A percentile compares a stretch with the other conserved stretches of the same genome.
Evolutionary conservation across 2,888 invertebrate species (phyloP).

Genomic region (Philereme vetulata): DNA sequence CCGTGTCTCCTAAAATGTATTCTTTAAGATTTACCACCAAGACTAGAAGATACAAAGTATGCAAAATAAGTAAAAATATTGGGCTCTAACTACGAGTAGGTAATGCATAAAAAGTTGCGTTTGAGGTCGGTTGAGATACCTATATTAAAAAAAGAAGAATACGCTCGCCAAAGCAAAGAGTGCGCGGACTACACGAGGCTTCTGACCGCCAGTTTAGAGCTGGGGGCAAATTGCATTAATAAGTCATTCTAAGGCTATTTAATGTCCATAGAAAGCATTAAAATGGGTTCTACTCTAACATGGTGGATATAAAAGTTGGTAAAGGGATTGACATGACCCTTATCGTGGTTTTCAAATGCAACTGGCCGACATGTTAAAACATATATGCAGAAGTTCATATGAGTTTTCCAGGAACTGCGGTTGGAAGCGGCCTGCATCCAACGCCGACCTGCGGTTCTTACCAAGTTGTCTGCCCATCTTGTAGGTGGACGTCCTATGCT

Average conservation of each 20-base stretch:
- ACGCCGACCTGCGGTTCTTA: no score
- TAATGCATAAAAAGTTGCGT: conserved; percentile 20
- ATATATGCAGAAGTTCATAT: conserved; percentile 1
- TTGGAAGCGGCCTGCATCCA: no score
- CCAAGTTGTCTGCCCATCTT: no score
- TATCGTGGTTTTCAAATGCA: conserved; percentile 46
- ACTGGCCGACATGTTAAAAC: conserved; percentile 27
- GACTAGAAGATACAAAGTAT: neutral
- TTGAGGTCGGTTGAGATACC: conserved; percentile 11
- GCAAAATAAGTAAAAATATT: conserved; percentile 19
- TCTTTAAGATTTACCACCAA: no score
- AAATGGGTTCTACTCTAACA: neutral
- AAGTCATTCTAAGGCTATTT: conserved; percentile 64
- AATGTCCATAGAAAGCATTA: conserved; percentile 9
- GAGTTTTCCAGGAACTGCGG: no score
- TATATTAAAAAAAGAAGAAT: conserved; percentile 19
- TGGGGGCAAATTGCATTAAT: conserved; percentile 54
- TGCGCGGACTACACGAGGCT: conserved; percentile 43
- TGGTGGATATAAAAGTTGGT: neutral
- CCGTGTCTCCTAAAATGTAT: neutral
- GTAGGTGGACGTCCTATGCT: no score
- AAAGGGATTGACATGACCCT: conserved; percentile 37
- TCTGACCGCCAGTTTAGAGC: conserved; percentile 51
- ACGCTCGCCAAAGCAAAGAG: conserved; percentile 39
- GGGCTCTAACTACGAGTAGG: conserved; percentile 24